Evolutionary conservation across 1,140 invertebrate genomes (phyloP), one percentile per base, ranked within the genome.

Genomic region (Antheraea pernyi): DNA sequence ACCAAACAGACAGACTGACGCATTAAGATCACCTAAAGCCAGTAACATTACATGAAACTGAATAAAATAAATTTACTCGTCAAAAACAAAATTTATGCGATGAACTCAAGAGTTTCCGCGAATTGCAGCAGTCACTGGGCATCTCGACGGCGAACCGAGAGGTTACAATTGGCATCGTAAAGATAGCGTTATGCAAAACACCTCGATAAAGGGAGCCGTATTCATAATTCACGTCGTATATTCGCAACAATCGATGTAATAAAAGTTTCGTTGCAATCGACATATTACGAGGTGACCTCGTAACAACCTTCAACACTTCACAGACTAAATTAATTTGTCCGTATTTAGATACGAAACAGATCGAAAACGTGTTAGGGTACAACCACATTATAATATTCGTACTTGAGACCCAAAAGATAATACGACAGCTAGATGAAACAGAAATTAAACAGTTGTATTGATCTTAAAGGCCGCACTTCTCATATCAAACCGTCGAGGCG

Each of bases 241-340:
- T 76, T 74, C 72, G 70, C 73, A 53, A 75, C 75, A 81, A 77
- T 77, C 63, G 63, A 59, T 48, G 64, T 76, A 79, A 84, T 84
- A 85, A 83, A 53, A 80, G 82, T 80, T 80, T 78, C 74, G 69
- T 68, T 76, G 46, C 4, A 53, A 53, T 13, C 46, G 46, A 53
- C 6, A 16, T 71, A 60, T 68, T 66, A 76, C 78, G 16, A 36
- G 66, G 22, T 67, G 83, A 81, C 84, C 85, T 87, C 80, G 83
- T 53, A 19, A 10, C 77, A 82, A 79, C 79, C 84, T 85, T 78
- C 74, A 78, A 62, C 62, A 63, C 64, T 69, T 67, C 19, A 72
- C 68, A 60, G 37, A 77, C 76, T 42, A 85, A 85, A 86, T 85
- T 83, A 84, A 84, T 86, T 83, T 81, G 71, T 72, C 79, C 80